Conservation (phyloP, 2,113 vertebrate species). For the Neodon shergylaensis region DNA sequence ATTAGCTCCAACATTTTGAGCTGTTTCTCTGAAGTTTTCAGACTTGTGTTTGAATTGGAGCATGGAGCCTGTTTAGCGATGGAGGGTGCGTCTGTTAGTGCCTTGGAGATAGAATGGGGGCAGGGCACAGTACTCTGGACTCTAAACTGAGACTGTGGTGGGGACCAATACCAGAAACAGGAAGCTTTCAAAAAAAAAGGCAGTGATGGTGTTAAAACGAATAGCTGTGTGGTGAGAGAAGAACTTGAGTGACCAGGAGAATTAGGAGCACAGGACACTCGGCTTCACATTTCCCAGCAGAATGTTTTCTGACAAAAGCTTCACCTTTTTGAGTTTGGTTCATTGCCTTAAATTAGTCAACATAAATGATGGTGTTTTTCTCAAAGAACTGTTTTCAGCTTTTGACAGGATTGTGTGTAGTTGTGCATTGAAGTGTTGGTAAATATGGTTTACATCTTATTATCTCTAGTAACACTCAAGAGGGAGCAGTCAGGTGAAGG, state of each 20-base stretch:
- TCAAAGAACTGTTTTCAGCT: background rate
- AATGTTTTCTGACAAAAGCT: background rate
- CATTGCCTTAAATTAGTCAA: background rate
- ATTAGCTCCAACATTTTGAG: background rate
- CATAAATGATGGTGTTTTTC: background rate
- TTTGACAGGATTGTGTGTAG: background rate
- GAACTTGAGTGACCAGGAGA: background rate
- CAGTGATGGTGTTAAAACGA: background rate
- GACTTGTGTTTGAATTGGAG: background rate
- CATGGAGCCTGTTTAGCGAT: background rate
- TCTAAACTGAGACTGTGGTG: background rate
- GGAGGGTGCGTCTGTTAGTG: background rate
- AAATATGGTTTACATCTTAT: background rate
- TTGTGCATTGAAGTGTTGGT: background rate
- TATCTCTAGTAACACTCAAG: background rate
- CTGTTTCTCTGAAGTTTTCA: background rate
- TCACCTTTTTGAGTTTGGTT: conserved; percentile 22
- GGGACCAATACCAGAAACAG: background rate
- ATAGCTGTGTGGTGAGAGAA: background rate
- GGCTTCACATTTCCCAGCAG: background rate
- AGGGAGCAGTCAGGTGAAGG: background rate
- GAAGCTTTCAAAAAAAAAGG: background rate
- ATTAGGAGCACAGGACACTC: background rate
- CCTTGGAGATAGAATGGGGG: background rate
- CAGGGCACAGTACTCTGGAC: background rate